phyloP scores from a whole-genome alignment of 1,140 invertebrate species.

The Ptiloglossa arizonensis region DNA sequence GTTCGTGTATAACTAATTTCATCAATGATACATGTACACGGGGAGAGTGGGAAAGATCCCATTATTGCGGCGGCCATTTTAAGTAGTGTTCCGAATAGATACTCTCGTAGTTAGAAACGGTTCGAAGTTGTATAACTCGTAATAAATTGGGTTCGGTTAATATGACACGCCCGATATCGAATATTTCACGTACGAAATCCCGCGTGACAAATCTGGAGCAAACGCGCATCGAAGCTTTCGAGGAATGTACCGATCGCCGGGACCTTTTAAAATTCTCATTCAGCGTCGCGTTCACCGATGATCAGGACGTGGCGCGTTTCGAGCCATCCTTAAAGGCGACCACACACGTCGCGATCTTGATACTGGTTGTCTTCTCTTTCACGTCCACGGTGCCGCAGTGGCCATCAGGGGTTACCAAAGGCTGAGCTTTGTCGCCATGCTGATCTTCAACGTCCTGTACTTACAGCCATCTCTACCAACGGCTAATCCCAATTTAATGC shows the following conservation, averaged over 20 bases:
- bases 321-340: constrained; percentile 54
- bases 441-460: constrained; percentile 53
- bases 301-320: constrained; percentile 35
- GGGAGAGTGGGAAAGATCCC: too few relatives aligned
- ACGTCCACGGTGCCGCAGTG: constrained; percentile 47
- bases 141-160: too few relatives aligned
- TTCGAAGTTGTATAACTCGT: too few relatives aligned
- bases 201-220: neutral
- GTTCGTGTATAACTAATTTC: too few relatives aligned
- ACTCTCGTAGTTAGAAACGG: too few relatives aligned
- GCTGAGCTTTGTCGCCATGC: constrained; percentile 56
- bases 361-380: constrained; percentile 57
- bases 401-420: constrained; percentile 50
- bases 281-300: neutral
- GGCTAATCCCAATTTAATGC: constrained; percentile 66
- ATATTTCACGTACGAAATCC: too few relatives aligned
- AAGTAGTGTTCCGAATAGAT: too few relatives aligned
- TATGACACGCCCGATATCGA: too few relatives aligned
- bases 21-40: too few relatives aligned
- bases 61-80: too few relatives aligned
- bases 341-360: constrained; percentile 67
- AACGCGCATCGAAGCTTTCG: neutral
- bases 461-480: constrained; percentile 44
- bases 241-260: neutral
- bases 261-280: constrained; percentile 9